Percentiles rank a stretch among this genome's conserved stretches.
These are phyloP conservation scores for Aelia acuminata DNA, from an alignment of 2,888 invertebrate species.

Conservation along the genomic window DNA sequence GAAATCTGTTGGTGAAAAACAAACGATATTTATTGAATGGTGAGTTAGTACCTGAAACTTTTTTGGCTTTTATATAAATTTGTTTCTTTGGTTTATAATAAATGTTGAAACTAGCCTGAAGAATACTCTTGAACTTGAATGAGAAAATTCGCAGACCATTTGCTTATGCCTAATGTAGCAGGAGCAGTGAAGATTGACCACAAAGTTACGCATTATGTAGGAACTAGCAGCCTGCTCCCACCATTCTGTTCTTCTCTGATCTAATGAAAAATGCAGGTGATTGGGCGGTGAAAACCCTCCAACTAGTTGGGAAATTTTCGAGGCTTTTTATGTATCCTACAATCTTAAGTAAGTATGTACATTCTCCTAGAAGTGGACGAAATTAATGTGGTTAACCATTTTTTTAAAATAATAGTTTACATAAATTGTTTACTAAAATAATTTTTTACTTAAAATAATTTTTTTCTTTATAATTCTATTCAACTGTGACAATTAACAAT, in stretches of 20 bases:
- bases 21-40: no score
- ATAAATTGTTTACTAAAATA: no score
- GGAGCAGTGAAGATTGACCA: not conserved
- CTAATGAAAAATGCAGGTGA: not conserved
- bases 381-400: no score
- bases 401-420: no score
- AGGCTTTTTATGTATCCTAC: not conserved
- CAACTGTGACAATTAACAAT: no score
- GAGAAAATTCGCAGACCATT: not conserved
- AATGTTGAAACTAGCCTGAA: not conserved
- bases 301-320: not conserved
- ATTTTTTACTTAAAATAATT: no score
- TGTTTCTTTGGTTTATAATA: not conserved
- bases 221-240: not conserved
- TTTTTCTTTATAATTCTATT: no score
- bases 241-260: not conserved
- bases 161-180: not conserved
- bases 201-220: slow-evolving; percentile 4
- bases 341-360: no score
- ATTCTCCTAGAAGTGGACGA: no score
- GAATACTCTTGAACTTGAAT: not conserved
- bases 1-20: no score
- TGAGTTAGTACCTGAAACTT: no score
- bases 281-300: not conserved
- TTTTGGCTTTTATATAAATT: no score